phyloP scores from a whole-genome alignment of 2,888 invertebrate genomes.

The Alitta virens region DNA sequence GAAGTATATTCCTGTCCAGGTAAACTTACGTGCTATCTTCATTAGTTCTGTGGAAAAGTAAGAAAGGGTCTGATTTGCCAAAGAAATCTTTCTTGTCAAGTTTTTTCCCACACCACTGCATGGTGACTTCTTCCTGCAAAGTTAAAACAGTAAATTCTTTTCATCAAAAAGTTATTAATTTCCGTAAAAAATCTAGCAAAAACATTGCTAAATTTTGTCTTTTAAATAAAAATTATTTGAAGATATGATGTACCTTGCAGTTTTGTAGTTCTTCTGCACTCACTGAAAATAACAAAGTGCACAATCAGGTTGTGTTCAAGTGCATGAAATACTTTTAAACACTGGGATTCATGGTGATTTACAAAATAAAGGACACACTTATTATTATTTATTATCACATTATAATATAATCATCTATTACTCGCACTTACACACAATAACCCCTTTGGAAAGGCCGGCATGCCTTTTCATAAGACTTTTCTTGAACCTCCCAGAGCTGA shows the following conservation, averaged over 20 bases:
- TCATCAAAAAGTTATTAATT: neutral
- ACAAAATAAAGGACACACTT: too few relatives aligned
- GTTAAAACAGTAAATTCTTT: neutral
- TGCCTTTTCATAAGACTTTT: too few relatives aligned
- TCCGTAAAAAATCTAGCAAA: neutral
- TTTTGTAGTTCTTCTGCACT: slow-evolving; percentile 44
- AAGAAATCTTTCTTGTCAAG: slow-evolving; percentile 61
- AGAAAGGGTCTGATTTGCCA: slow-evolving; percentile 61
- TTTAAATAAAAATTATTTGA: too few relatives aligned
- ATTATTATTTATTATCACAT: too few relatives aligned
- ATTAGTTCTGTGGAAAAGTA: slow-evolving; percentile 57
- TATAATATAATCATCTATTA: too few relatives aligned
- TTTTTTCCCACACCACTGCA: slow-evolving; percentile 54
- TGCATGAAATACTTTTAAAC: neutral
- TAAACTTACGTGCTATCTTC: slow-evolving; percentile 57
- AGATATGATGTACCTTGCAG: slow-evolving; percentile 38
- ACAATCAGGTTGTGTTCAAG: too few relatives aligned
- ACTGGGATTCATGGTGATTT: too few relatives aligned
- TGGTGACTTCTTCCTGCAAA: slow-evolving; percentile 48
- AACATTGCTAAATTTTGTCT: too few relatives aligned
- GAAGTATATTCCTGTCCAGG: neutral
- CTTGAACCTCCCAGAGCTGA: slow-evolving; percentile 35
- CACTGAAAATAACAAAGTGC: slow-evolving; percentile 34
- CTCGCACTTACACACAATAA: neutral
- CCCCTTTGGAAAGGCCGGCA: too few relatives aligned